These are phyloP conservation scores for human DNA, from an alignment of 2,113 vertebrate genomes.

Conservation along the genomic window GRCh38 chr4:166834001-166834500, in stretches of 20 bases:
- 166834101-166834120: background rate
- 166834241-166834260: background rate
- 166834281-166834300: background rate
- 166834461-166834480: background rate
- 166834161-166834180: background rate
- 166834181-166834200: background rate
- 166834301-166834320: background rate
- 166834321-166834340: background rate
- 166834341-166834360: background rate
- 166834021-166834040: background rate
- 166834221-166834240: background rate
- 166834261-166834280: background rate
- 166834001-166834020: no score
- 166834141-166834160: background rate
- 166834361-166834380: background rate
- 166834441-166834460: background rate
- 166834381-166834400: background rate
- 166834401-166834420: background rate
- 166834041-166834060: accelerated
- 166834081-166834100: no score
- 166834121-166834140: background rate
- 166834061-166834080: no score
- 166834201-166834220: background rate
- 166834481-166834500: background rate
- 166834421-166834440: background rate